Base-by-base conservation (phyloP, 1,140 invertebrate genomes). In the Hyles euphorbiae region DNA sequence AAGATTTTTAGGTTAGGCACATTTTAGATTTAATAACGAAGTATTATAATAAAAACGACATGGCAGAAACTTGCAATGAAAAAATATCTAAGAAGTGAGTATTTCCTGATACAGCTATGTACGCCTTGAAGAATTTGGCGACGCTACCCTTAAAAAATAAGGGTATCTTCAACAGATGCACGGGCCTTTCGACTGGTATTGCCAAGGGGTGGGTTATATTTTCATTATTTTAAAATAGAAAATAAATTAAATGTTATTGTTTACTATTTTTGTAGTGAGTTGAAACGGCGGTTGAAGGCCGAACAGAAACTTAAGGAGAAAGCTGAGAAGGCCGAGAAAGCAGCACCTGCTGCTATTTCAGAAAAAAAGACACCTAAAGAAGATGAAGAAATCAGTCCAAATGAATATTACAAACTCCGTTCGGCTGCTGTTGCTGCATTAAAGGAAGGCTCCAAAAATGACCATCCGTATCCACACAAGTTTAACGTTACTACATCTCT, bases 401-500 rank as follows among this genome's bases (percentile, higher is more conserved):
- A 97, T 93, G 97, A 99, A 90, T 99, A 97, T 85, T 97, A 96
- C 71, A 96, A 97, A 80, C 78, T 99, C 32, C 91, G 98, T 63
- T 93, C 92, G 0, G 90, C 92, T 59, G 93, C 94, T 34, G 90
- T 99, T 12, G 90, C 92, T 47, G 92, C 96, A 45, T 87, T 98
- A 3, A 99, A 99, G 89, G 88, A 89, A 60, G 89, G 90, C 0
- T 34, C 67, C 0, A 85, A 79, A 54, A 92, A 92, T n/a, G 91
- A 95, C 22, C 91, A 95, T 87, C 98, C 98, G n/a, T 99, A 99
- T 87, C 98, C 98, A 12, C 99, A 99, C 87, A 99, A 99, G 89
- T 99, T 98, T 79, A 91, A 97, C 90, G 98, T 99, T 0, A 92
- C 94, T 3, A 96, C 93, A 32, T 98, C 97, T 0, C 86, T 99